Conservation (phyloP, 2,797 vertebrate species). For the Anomalospiza imberbis region DNA sequence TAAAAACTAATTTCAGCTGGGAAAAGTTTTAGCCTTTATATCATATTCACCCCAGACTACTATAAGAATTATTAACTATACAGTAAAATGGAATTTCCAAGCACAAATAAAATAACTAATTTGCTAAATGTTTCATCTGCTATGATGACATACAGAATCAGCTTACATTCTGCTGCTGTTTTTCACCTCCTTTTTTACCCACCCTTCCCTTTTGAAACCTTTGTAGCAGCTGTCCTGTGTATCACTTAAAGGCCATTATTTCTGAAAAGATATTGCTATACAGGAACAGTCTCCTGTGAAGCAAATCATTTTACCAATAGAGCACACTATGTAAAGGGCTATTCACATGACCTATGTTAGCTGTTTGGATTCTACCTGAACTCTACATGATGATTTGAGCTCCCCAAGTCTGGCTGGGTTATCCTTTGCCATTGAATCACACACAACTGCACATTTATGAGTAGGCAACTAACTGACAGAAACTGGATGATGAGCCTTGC, state of each 20-base stretch:
- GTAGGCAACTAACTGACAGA: background rate
- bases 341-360: background rate
- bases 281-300: background rate
- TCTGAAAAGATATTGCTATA: background rate
- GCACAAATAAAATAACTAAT: slow-evolving; percentile 19
- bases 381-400: background rate
- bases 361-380: background rate
- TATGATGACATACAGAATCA: background rate
- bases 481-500: background rate
- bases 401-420: background rate
- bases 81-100: slow-evolving; percentile 25
- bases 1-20: background rate
- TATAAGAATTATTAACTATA: background rate
- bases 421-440: background rate
- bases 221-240: background rate
- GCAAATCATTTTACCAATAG: background rate
- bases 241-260: background rate
- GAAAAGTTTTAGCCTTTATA: background rate
- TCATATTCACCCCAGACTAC: background rate
- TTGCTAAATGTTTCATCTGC: background rate
- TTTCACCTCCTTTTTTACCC: background rate
- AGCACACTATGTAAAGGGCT: background rate
- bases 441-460: background rate
- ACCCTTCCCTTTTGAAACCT: background rate
- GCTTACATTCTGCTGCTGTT: background rate